Evolutionary conservation across 2,888 invertebrate genomes (phyloP).

Genomic region (Euzophera pinguis): DNA sequence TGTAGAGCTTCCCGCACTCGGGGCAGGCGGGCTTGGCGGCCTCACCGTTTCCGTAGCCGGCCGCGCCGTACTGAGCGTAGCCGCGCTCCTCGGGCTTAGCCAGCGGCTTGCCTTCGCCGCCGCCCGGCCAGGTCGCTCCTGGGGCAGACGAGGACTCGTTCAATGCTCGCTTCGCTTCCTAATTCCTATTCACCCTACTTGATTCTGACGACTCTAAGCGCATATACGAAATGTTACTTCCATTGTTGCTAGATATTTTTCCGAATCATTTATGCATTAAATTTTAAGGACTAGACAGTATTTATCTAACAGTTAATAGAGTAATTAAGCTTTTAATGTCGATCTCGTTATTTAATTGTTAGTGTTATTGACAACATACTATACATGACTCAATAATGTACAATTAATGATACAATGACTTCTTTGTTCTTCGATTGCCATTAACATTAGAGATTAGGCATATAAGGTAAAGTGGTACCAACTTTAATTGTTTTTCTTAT

Average conservation of each 20-base stretch:
- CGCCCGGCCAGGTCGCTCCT: constrained; percentile 68
- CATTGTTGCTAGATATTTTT: constrained; percentile 30
- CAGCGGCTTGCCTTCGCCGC: constrained; percentile 38
- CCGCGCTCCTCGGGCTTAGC: constrained; percentile 34
- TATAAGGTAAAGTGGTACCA: constrained; percentile 28
- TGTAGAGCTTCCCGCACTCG: constrained; percentile 84
- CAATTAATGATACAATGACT: constrained; percentile 54
- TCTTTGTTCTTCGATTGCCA: constrained; percentile 39
- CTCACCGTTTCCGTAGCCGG: constrained; percentile 55
- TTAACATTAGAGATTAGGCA: constrained; percentile 42
- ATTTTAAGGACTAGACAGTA: constrained; percentile 31
- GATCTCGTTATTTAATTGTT: constrained; percentile 61
- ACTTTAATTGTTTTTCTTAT: constrained; percentile 39
- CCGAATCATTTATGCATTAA: constrained; percentile 20
- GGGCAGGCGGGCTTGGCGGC: constrained; percentile 81
- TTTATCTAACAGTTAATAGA: constrained; percentile 36
- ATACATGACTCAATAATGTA: constrained; percentile 65
- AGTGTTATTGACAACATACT: constrained; percentile 58
- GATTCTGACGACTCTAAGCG: background rate
- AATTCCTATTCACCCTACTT: constrained; percentile 10
- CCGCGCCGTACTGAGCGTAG: constrained; percentile 35
- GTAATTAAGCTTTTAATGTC: constrained; percentile 51
- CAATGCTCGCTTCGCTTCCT: constrained; percentile 42
- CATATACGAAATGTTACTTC: constrained; percentile 26
- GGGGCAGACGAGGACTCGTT: constrained; percentile 73